phyloP scores from a whole-genome alignment of 2,888 invertebrate genomes.

The Melikaiella ostensackeni region DNA sequence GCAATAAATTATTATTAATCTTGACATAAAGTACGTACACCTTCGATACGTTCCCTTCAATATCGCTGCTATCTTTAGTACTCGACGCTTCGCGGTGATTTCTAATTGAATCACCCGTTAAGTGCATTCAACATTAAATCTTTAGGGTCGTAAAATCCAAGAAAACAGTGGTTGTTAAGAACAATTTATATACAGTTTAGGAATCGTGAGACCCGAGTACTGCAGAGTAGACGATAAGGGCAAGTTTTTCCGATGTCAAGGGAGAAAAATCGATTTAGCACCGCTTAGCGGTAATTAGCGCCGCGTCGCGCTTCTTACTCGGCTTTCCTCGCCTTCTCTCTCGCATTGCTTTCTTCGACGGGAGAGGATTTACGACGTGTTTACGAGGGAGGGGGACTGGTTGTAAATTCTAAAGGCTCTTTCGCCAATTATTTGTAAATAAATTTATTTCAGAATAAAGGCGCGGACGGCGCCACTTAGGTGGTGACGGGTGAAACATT shows the following conservation, averaged over 20 bases:
- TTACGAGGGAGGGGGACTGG: slow-evolving; percentile 14
- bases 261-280: background rate
- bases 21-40: slow-evolving; percentile 35
- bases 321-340: slow-evolving; percentile 2
- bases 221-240: background rate
- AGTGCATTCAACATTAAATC: slow-evolving; percentile 59
- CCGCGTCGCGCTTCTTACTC: background rate
- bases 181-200: slow-evolving; percentile 58
- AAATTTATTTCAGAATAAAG: slow-evolving; percentile 30
- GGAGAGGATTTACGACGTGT: slow-evolving; percentile 22
- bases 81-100: slow-evolving; percentile 50
- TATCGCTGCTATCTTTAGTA: slow-evolving; percentile 56
- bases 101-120: slow-evolving; percentile 61
- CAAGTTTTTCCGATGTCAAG: background rate
- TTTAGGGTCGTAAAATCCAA: slow-evolving; percentile 50
- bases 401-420: slow-evolving; percentile 19
- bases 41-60: slow-evolving; percentile 20
- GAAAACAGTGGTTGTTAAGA: slow-evolving; percentile 46
- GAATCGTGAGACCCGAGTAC: slow-evolving; percentile 39
- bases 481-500: slow-evolving; percentile 3
- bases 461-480: background rate
- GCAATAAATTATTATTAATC: slow-evolving; percentile 50
- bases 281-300: slow-evolving; percentile 20
- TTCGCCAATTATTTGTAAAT: slow-evolving; percentile 33
- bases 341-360: slow-evolving; percentile 18